phyloP scores from a whole-genome alignment of 2,888 invertebrate species.

The Campoplex nolae region DNA sequence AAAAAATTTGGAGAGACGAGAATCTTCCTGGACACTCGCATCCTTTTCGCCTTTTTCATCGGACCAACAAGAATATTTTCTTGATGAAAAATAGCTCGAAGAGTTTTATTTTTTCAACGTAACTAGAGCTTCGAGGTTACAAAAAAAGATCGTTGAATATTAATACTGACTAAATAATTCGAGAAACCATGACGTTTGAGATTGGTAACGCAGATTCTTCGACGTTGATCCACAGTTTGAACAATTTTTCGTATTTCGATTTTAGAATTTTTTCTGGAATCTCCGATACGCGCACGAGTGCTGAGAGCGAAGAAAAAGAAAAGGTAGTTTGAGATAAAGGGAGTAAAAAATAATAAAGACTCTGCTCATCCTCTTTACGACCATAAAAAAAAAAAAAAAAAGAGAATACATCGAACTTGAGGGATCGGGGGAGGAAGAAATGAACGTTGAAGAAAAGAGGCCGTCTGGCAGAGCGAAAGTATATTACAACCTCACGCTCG shows the following conservation, averaged over 20 bases:
- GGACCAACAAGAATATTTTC: too few relatives aligned
- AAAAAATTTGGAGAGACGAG: neutral
- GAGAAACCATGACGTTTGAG: too few relatives aligned
- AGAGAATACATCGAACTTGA: constrained; percentile 47
- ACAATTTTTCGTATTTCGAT: neutral
- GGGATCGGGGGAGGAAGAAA: constrained; percentile 36
- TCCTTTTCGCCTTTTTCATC: too few relatives aligned
- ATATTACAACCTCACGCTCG: constrained; percentile 25
- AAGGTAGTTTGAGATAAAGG: neutral
- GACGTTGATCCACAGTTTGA: too few relatives aligned
- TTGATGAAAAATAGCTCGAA: too few relatives aligned
- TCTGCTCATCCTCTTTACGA: constrained; percentile 56
- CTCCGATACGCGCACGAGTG: neutral
- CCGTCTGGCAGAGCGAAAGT: constrained; percentile 58
- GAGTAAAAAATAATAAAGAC: constrained; percentile 7
- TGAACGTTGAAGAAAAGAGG: constrained; percentile 36
- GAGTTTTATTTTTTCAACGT: too few relatives aligned
- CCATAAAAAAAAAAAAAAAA: constrained; percentile 51
- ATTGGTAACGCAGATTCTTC: neutral
- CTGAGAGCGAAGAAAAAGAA: constrained; percentile 1
- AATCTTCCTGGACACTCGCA: neutral
- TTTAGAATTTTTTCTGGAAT: neutral
- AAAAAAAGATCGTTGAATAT: too few relatives aligned
- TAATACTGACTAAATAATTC: too few relatives aligned
- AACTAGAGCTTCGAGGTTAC: too few relatives aligned